Percentiles rank a stretch among this genome's conserved stretches.
These are phyloP conservation scores for Mustela nigripes DNA, from an alignment of 2,113 vertebrate genomes.

Conservation along the genomic window DNA sequence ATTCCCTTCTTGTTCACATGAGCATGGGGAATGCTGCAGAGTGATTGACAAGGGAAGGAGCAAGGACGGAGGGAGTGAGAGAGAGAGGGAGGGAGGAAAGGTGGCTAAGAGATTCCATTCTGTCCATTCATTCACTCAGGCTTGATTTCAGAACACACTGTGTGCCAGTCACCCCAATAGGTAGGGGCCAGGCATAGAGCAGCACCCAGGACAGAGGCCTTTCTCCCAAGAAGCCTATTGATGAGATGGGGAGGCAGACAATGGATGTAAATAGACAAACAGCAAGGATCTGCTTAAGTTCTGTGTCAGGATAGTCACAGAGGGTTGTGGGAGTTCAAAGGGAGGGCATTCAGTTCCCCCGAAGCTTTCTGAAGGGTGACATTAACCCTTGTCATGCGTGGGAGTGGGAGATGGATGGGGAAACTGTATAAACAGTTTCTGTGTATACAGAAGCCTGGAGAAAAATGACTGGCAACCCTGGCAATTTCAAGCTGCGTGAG, in stretches of 20 bases:
- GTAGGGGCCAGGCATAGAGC: not conserved
- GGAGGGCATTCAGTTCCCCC: not conserved
- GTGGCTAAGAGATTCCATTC: not conserved
- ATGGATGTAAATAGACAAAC: too few relatives aligned
- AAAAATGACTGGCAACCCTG: not conserved
- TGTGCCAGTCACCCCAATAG: not conserved
- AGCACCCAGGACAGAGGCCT: not conserved
- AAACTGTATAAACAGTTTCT: too few relatives aligned
- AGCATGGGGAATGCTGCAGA: not conserved
- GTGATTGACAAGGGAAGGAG: not conserved
- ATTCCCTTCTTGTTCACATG: not conserved
- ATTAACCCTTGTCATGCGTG: not conserved
- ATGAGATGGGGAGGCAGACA: not conserved
- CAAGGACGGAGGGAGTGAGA: not conserved
- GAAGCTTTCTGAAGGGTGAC: not conserved
- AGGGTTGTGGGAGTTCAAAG: not conserved
- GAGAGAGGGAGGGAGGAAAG: not conserved
- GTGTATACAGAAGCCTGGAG: not conserved
- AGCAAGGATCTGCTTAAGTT: rapidly evolving
- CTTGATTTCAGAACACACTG: not conserved
- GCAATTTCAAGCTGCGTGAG: too few relatives aligned
- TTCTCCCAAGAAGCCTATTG: not conserved
- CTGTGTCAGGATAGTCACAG: not conserved
- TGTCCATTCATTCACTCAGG: not conserved
- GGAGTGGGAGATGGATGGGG: not conserved